These are phyloP conservation scores for Trogon melanurus DNA, from an alignment of 2,113 vertebrate species.

Conservation along the genomic window DNA sequence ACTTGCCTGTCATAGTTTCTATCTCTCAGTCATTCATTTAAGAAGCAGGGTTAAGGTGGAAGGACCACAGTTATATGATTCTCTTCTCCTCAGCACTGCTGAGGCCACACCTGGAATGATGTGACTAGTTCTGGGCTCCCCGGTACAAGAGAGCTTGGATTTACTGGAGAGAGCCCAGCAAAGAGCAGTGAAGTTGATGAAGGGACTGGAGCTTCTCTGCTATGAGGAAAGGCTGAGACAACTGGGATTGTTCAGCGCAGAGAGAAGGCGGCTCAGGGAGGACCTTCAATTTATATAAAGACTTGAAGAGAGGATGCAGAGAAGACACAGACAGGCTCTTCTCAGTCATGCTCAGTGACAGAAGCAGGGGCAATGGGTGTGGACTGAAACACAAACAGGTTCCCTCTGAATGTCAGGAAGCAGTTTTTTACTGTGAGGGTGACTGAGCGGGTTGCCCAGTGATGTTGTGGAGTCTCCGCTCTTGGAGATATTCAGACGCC, in stretches of 20 bases:
- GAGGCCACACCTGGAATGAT: neutral
- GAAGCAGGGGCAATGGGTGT: neutral
- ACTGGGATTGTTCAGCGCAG: neutral
- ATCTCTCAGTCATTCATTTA: neutral
- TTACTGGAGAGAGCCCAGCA: neutral
- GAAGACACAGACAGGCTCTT: neutral
- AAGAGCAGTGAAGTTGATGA: fast-evolving
- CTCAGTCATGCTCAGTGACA: neutral
- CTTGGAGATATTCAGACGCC: neutral
- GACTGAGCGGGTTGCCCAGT: neutral
- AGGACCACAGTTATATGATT: neutral
- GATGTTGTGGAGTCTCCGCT: neutral
- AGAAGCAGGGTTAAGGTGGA: neutral
- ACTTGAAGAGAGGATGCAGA: neutral
- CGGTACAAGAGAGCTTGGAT: neutral
- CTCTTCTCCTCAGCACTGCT: neutral
- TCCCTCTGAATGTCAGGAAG: neutral
- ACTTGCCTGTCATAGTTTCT: neutral
- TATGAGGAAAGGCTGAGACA: neutral
- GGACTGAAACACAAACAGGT: neutral
- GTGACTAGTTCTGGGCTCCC: neutral
- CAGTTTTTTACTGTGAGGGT: neutral
- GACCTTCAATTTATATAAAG: neutral
- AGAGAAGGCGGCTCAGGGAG: neutral
- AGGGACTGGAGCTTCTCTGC: neutral